Conservation (phyloP, 2,888 invertebrate genomes). For the Ametastegia equiseti region DNA sequence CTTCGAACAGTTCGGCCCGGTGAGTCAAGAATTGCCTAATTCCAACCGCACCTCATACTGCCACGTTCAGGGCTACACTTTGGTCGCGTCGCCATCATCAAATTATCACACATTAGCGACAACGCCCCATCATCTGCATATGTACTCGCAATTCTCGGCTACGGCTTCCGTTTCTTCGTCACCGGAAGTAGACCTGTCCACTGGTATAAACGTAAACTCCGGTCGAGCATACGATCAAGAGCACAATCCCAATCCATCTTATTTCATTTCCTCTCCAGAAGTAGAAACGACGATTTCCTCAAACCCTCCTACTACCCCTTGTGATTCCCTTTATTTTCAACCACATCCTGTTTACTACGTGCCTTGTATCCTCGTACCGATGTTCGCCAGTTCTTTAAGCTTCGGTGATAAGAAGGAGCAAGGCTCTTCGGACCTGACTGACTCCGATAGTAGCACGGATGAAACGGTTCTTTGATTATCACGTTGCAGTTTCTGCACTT, state of each 20-base stretch:
- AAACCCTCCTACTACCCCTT: not conserved
- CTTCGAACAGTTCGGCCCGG: constrained; percentile 99
- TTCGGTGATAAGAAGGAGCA: constrained; percentile 4
- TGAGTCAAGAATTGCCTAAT: constrained; percentile 79
- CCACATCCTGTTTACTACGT: constrained; percentile 14
- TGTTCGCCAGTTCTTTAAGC: constrained; percentile 28
- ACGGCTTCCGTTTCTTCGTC: not conserved
- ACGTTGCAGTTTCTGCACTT: not conserved
- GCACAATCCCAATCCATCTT: constrained; percentile 9
- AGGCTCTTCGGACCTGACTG: not conserved
- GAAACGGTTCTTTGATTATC: constrained; percentile 4
- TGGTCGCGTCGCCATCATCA: constrained; percentile 20
- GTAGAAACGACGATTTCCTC: not conserved
- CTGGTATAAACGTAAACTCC: not conserved
- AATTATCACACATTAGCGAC: constrained; percentile 12
- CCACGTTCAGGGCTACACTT: constrained; percentile 38
- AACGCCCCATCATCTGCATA: not conserved
- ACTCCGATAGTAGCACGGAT: constrained; percentile 6
- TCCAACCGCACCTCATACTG: constrained; percentile 36
- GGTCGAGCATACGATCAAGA: constrained; percentile 20
- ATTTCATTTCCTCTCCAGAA: constrained; percentile 18
- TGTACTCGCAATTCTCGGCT: constrained; percentile 26
- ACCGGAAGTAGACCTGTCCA: not conserved
- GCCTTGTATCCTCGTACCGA: constrained; percentile 28
- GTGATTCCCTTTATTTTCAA: constrained; percentile 17